Percentiles rank a stretch among this genome's conserved stretches.
Evolutionary conservation across 2,888 invertebrate genomes (phyloP).

Genomic region (Odontocolon sp.): DNA sequence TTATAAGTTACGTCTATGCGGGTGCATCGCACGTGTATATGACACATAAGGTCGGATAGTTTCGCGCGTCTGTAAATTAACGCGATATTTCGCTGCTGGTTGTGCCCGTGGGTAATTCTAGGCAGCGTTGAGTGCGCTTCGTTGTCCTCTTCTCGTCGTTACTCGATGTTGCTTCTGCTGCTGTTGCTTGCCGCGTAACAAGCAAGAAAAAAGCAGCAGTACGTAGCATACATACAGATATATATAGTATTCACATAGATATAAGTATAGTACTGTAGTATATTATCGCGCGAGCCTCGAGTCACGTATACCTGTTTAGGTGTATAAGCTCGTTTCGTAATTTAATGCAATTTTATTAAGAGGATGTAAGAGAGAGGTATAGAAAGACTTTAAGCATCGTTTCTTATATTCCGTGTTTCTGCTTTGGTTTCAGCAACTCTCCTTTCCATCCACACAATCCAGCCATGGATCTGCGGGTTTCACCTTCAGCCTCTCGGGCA

Average conservation of each 20-base stretch:
- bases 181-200: conserved; percentile 8
- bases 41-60: conserved; percentile 28
- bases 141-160: conserved; percentile 17
- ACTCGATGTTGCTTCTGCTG: conserved; percentile 25
- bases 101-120: conserved; percentile 41
- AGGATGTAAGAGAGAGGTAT: conserved; percentile 63
- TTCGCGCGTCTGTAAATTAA: conserved; percentile 43
- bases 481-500: conserved; percentile 90
- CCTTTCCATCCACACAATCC: conserved; percentile 86
- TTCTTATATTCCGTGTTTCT: conserved; percentile 1
- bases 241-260: background rate
- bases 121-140: conserved; percentile 26
- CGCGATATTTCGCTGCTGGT: conserved; percentile 31
- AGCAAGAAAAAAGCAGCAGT: conserved; percentile 14
- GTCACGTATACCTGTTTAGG: conserved; percentile 56
- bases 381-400: conserved; percentile 56
- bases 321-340: conserved; percentile 65
- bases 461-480: conserved; percentile 84
- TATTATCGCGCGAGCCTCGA: conserved; percentile 24
- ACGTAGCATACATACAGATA: conserved; percentile 19
- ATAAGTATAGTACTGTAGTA: background rate
- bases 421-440: conserved; percentile 85
- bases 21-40: background rate
- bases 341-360: conserved; percentile 68
- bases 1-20: background rate